Evolutionary conservation across 1,140 invertebrate genomes (phyloP), one percentile per base, ranked within the genome.

Genomic region (Zaprionus capensis): DNA sequence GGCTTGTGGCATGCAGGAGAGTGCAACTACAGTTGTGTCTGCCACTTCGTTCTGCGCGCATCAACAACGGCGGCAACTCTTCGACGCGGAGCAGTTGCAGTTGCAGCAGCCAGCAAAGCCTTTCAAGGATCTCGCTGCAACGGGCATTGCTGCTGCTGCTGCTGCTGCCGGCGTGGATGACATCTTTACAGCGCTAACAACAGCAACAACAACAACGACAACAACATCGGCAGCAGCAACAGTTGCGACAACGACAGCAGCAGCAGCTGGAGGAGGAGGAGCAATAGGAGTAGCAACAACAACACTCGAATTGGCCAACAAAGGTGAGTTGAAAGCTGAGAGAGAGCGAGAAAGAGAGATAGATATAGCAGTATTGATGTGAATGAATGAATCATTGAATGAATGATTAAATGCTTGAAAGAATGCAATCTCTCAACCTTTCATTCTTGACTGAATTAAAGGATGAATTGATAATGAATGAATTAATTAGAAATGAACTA

Each of bases 51-150:
- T 76, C 63, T 92, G 91, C 69, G 72, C 85, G 44, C 87, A 92
- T 81, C 91, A 87, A 72, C 31, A 34, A 11, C 31, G 31, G 31
- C 74, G 79, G 73, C 84, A 88, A 62, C 77, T 87, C 75, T 66
- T 86, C 26, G 91, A 90, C 57, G 80, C 87, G 63, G 91, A 90
- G 62, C 76, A 78, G 68, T 55, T 73, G 62, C 76, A 78, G 68
- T 55, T 73, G 64, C 83, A 80, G 55, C 82, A 73, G 38, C 62
- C 82, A 20, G 68, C 82, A 20, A 78, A 77, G 64, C 71, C 71
- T n/a, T 64, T 63, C 55, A 78, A 80, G 62, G 73, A 79, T 61
- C 44, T 44, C 49, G 17, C 67, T 71, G 51, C 71, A 46, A 12
- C 22, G 6, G 24, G 17, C 41, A 17, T 78, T 67, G 36, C 69